A percentile compares a stretch with the other conserved stretches of the same genome.
These are phyloP conservation scores for Syrrhaptes paradoxus DNA, from an alignment of 2,113 vertebrate species.

Conservation along the genomic window DNA sequence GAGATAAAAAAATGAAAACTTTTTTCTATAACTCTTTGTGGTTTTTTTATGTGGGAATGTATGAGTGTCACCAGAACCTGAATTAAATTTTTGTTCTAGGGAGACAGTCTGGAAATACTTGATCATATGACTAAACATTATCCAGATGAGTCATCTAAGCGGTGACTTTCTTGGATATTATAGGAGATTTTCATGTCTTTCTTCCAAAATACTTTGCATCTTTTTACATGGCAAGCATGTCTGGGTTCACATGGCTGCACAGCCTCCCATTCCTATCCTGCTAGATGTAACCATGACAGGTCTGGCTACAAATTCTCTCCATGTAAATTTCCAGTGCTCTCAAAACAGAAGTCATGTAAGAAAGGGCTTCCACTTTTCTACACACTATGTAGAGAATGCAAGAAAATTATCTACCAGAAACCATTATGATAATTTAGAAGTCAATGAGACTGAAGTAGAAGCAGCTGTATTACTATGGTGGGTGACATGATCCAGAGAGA, in stretches of 20 bases:
- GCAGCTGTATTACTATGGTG: constrained; percentile 36
- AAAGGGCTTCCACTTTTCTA: background rate
- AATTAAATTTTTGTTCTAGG: background rate
- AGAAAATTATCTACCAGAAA: constrained; percentile 11
- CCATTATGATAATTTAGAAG: constrained; percentile 32
- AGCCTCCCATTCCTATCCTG: background rate
- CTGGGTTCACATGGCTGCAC: background rate
- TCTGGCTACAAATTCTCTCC: background rate
- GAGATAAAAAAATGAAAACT: background rate
- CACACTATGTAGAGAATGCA: background rate
- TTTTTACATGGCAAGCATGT: accelerated
- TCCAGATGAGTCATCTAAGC: background rate
- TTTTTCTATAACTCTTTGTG: background rate
- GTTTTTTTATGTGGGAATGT: accelerated
- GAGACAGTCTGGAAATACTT: background rate
- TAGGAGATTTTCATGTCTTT: background rate
- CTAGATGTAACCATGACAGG: background rate
- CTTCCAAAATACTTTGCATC: background rate
- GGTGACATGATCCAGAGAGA: too few species aligned
- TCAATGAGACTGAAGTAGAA: constrained; percentile 49
- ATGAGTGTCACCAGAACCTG: accelerated
- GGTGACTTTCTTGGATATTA: background rate
- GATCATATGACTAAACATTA: background rate
- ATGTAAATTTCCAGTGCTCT: background rate
- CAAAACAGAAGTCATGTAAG: background rate